phyloP scores from a whole-genome alignment of 2,797 vertebrate species.

The Pseudochirops cupreus region DNA sequence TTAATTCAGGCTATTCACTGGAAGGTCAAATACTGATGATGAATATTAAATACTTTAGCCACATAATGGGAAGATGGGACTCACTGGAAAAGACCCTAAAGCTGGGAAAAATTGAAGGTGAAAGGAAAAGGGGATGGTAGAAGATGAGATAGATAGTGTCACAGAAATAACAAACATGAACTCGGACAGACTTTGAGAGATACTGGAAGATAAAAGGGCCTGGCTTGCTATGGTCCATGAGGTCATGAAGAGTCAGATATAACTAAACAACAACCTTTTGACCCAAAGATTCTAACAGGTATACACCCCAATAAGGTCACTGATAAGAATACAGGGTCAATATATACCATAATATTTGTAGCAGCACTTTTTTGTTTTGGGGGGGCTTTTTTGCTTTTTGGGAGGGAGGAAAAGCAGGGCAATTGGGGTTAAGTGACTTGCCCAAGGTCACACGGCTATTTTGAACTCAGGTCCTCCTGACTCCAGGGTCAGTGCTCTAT shows the following conservation, averaged over 20 bases:
- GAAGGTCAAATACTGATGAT: not conserved
- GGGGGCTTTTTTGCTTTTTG: no score
- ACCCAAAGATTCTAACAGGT: not conserved
- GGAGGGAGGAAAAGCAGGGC: no score
- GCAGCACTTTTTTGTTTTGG: not conserved
- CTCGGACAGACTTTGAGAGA: not conserved
- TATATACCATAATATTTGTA: not conserved
- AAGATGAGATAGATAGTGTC: not conserved
- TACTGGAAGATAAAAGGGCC: not conserved
- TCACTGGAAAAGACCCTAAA: not conserved
- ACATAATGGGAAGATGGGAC: not conserved
- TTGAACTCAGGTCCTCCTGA: no score
- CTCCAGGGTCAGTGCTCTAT: no score
- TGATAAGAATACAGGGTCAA: not conserved
- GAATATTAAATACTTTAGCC: not conserved
- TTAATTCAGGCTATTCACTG: not conserved
- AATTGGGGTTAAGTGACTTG: no score
- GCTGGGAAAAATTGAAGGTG: not conserved
- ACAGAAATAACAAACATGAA: not conserved
- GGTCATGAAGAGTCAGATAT: not conserved
- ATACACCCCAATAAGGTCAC: not conserved
- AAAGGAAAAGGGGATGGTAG: not conserved
- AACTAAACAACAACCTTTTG: not conserved
- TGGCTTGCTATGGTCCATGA: no score
- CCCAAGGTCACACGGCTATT: no score